Base-by-base conservation (phyloP, 2,113 vertebrate species). In the Sylvilagus bachmani region DNA sequence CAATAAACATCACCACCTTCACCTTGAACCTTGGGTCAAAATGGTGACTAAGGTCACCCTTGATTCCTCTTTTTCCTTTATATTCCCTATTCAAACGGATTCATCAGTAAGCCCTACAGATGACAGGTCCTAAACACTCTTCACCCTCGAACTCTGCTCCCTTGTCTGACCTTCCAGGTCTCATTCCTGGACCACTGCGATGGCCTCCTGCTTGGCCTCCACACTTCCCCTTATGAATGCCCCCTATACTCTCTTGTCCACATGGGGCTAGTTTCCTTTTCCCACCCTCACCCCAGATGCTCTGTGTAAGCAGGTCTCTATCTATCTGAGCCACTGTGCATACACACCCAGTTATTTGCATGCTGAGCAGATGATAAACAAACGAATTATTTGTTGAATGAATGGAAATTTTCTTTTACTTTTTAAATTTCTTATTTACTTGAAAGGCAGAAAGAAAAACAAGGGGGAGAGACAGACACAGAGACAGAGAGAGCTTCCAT, bases 321-420 rank as follows among this genome's bases (percentile, higher is more conserved):
- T 66, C 75, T 55, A 5, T 69, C 58, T 89, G 74, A 87, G 21
- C n/a, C 77, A 88, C 8, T 31, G 19, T 87, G 21, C 29, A 58
- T 55, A 49, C 3, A n/a, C 33, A 73, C 17, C 86, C 38, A 31
- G 24, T 86, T 81, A 53, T 67, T 51, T 81, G 62, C 78, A 95
- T 27, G 55, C 71, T 78, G 64, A 84, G 73, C 38, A 91, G 67
- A 51, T 7, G 44, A n/a, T 6, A 95, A 64, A 77, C 13, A 85
- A 84, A 69, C 22, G 38, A 91, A 83, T 22, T 71, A 80, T 22
- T 90, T 88, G 25, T n/a, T 71, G 22, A 84, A 87, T 74, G 77
- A 55, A 44, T 44, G 44, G 44, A 7, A 44, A 44, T 44, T 44
- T 44, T 44, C 44, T 44, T 44, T 44, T 44, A 44, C 44, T 44